Evolutionary conservation across 2,113 vertebrate species (phyloP).

Genomic region (Archilochus colubris): DNA sequence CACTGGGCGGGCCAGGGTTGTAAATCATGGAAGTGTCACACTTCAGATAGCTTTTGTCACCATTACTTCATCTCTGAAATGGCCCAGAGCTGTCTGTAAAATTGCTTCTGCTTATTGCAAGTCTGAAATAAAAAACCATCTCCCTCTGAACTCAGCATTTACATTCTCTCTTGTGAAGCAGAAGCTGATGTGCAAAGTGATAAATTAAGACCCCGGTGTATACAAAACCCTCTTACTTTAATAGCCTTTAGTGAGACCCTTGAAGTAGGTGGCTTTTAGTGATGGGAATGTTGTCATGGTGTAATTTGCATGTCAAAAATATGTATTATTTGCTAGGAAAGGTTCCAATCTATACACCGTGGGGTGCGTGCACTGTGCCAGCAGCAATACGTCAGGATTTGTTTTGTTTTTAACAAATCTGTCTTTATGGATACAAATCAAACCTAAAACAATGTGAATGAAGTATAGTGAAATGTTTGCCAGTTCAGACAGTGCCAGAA

Average conservation of each 20-base stretch:
- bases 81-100: not conserved
- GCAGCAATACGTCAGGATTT: not conserved
- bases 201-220: not conserved
- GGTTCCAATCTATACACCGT: not conserved
- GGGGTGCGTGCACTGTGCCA: not conserved
- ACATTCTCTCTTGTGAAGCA: too few relatives aligned
- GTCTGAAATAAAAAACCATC: not conserved
- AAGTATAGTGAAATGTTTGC: not conserved
- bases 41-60: not conserved
- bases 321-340: not conserved
- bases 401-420: not conserved
- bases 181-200: not conserved
- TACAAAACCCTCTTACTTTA: not conserved
- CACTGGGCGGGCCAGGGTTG: not conserved
- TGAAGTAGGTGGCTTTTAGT: not conserved
- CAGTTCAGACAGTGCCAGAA: not conserved
- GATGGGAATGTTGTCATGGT: not conserved
- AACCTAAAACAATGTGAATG: too few relatives aligned
- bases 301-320: not conserved
- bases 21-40: not conserved
- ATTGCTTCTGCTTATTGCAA: not conserved
- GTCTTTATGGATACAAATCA: too few relatives aligned
- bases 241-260: not conserved
- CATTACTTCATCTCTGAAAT: conserved; percentile 7
- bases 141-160: not conserved